Evolutionary conservation across 2,113 vertebrate genomes (phyloP).

Genomic region (Caranx melampygus): DNA sequence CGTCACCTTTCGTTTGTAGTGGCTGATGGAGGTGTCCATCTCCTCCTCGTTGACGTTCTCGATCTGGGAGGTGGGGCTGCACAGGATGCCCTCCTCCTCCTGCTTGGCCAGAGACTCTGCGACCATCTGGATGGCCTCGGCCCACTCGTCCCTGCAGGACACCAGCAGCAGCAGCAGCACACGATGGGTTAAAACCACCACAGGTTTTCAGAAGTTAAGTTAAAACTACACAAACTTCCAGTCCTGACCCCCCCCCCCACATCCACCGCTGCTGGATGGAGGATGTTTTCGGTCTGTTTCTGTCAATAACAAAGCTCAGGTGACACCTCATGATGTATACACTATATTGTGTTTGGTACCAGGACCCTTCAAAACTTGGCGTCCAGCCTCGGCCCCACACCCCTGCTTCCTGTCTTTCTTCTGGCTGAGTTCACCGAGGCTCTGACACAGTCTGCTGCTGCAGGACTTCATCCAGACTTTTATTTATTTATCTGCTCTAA

Average conservation of each 20-base stretch:
- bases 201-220: too few relatives aligned
- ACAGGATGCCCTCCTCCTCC: constrained; percentile 94
- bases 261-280: too few relatives aligned
- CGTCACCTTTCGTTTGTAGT: constrained; percentile 89
- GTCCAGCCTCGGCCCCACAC: constrained; percentile 31
- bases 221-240: too few relatives aligned
- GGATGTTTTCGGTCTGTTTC: not conserved
- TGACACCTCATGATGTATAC: not conserved
- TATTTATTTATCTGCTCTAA: not conserved
- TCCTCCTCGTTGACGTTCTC: constrained; percentile 86
- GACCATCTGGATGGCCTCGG: constrained; percentile 96
- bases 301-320: constrained; percentile 16
- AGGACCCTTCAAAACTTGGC: constrained; percentile 31
- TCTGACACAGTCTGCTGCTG: constrained; percentile 1
- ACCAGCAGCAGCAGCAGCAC: not conserved
- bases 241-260: too few relatives aligned
- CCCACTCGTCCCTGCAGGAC: constrained; percentile 94
- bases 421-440: constrained; percentile 22
- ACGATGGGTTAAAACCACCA: not conserved
- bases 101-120: constrained; percentile 96
- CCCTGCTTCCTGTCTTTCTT: constrained; percentile 60
- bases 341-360: constrained; percentile 30
- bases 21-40: constrained; percentile 94
- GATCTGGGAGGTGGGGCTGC: constrained; percentile 82
- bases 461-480: not conserved